Evolutionary conservation across 1,140 invertebrate genomes (phyloP).

Genomic region (Oreohelix idahoensis): DNA sequence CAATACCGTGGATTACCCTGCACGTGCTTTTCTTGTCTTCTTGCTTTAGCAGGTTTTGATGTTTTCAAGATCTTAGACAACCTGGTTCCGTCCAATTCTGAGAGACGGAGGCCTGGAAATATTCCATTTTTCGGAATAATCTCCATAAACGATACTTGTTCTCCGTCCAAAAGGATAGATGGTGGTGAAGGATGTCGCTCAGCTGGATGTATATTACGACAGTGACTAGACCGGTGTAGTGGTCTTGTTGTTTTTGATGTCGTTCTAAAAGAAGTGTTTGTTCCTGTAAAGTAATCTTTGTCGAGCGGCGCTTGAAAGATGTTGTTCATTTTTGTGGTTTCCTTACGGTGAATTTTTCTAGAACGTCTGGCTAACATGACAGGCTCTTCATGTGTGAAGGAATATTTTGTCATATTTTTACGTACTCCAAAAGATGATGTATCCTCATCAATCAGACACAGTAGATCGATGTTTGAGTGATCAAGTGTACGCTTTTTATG

Average conservation of each 20-base stretch:
- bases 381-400: not conserved
- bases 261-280: not conserved
- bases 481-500: not conserved
- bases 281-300: not conserved
- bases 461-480: not conserved
- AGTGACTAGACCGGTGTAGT: too few species aligned
- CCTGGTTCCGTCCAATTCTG: not conserved
- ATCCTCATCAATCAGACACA: not conserved
- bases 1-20: not conserved
- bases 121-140: not conserved
- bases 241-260: not conserved
- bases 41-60: not conserved
- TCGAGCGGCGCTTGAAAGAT: not conserved
- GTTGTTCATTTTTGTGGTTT: not conserved
- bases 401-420: not conserved
- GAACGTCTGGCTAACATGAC: too few species aligned
- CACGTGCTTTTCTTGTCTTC: not conserved
- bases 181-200: not conserved
- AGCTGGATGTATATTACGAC: not conserved
- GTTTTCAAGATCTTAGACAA: not conserved
- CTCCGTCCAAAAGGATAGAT: not conserved
- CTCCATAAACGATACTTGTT: not conserved
- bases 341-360: too few species aligned
- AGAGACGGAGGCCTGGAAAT: not conserved
- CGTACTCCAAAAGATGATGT: not conserved